Evolutionary conservation across 1,140 invertebrate species (phyloP), one percentile per base, ranked within the genome.

Genomic region (Zaprionus gabonicus): DNA sequence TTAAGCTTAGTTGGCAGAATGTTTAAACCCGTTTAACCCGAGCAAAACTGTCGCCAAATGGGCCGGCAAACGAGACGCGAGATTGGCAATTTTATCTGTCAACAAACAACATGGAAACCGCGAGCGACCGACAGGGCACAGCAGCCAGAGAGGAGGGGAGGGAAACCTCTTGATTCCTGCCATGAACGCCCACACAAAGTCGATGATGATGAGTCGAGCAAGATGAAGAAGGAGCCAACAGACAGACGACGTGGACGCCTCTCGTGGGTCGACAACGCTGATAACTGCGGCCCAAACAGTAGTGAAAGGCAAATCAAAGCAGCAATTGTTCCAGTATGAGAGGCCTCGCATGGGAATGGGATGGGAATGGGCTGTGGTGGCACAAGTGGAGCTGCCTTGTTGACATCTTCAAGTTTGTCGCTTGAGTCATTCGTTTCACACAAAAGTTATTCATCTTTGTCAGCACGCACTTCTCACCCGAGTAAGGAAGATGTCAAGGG

Each of bases 51-150:
- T 85, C 78, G 72, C 79, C 75, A 76, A 65, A 62, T 57, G 27
- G 63, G 38, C 38, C 53, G 44, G 67, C 38, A 46, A 67, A 55
- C 67, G 56, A 56, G 31, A 38, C 55, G 53, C 71, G 59, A 78
- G 84, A 90, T 81, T 79, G 85, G 58, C 85, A 90, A 90, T 82
- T 90, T 90, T 90, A 88, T 90, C 85, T 88, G 85, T 88, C 84
- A 90, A 79, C 85, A 81, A 68, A 69, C 84, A 81, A 71, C 84
- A 81, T 81, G 73, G 65, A 71, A 82, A 34, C 72, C 75, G 67
- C 56, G 27, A 46, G 41, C 17, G 41, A 23, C 36, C 17, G 58
- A 60, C 59, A 38, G 60, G 44, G 53, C 31, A 56, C 63, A 56
- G 44, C 36, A 46, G 36, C 17, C 23, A 60, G 41, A 53, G 28